Evolutionary conservation across 1,140 invertebrate genomes (phyloP).

Genomic region (Zophobas atratus): DNA sequence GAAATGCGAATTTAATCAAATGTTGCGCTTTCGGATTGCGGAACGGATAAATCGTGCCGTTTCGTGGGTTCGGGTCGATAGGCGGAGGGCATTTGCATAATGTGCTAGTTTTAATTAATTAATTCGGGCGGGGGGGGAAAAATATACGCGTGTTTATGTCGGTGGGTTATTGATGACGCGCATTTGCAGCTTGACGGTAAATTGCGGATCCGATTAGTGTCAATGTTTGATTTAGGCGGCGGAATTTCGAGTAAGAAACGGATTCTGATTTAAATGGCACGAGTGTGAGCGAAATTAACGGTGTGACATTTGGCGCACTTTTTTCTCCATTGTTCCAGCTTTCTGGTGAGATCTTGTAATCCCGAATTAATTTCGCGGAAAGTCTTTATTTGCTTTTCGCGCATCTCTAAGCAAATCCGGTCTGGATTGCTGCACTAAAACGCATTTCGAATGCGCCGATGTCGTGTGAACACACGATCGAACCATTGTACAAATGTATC

Average conservation of each 20-base stretch:
- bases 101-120: slow-evolving; percentile 38
- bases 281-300: too few species aligned
- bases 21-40: slow-evolving; percentile 3
- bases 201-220: neutral
- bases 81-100: slow-evolving; percentile 19
- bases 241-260: neutral
- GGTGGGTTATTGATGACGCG: slow-evolving; percentile 17
- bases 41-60: slow-evolving; percentile 10
- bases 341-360: too few species aligned
- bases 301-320: too few species aligned
- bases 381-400: too few species aligned
- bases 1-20: slow-evolving; percentile 28
- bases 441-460: too few species aligned
- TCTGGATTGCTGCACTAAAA: too few species aligned
- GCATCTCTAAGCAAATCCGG: too few species aligned
- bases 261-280: too few species aligned
- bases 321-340: too few species aligned
- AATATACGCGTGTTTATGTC: slow-evolving; percentile 10
- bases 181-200: neutral
- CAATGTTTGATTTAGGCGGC: neutral
- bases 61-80: slow-evolving; percentile 1
- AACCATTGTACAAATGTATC: too few species aligned
- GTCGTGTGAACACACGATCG: too few species aligned
- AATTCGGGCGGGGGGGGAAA: slow-evolving; percentile 5
- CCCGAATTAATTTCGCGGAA: too few species aligned